Conservation (phyloP, 1,140 invertebrate genomes). For the Cylas formicarius region DNA sequence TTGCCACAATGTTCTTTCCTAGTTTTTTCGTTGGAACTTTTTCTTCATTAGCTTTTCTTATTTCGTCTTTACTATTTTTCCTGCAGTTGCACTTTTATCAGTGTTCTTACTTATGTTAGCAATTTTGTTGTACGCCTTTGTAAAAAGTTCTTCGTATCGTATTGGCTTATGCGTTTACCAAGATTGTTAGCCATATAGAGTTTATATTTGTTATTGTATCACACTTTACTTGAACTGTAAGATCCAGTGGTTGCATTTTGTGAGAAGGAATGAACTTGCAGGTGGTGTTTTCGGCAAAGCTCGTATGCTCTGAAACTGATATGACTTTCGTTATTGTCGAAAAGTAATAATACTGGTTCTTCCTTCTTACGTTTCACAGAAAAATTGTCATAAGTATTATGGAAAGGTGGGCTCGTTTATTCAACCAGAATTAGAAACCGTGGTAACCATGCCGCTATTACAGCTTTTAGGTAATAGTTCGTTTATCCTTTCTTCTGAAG, state of each 20-base stretch:
- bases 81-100: no score
- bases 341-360: neutral
- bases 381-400: conserved; percentile 17
- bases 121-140: no score
- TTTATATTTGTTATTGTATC: neutral
- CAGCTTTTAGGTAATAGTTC: conserved; percentile 16
- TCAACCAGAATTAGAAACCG: conserved; percentile 21
- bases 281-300: conserved; percentile 1
- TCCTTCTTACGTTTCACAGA: conserved; percentile 12
- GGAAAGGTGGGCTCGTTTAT: conserved; percentile 18
- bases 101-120: no score
- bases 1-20: no score
- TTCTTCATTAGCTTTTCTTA: no score
- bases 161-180: neutral
- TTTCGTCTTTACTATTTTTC: no score
- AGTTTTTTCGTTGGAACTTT: no score
- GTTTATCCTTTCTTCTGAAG: conserved; percentile 24
- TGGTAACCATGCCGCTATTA: conserved; percentile 10
- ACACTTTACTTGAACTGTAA: neutral
- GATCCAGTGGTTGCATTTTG: conserved; percentile 1
- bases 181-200: conserved; percentile 1
- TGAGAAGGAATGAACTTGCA: conserved; percentile 1
- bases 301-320: neutral
- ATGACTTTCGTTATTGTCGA: conserved; percentile 1
- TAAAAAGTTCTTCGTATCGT: conserved; percentile 2